Percentiles rank a stretch among this genome's conserved stretches.
phyloP scores from a whole-genome alignment of 2,797 vertebrate genomes.

The Notoglanidium macrostoma region DNA sequence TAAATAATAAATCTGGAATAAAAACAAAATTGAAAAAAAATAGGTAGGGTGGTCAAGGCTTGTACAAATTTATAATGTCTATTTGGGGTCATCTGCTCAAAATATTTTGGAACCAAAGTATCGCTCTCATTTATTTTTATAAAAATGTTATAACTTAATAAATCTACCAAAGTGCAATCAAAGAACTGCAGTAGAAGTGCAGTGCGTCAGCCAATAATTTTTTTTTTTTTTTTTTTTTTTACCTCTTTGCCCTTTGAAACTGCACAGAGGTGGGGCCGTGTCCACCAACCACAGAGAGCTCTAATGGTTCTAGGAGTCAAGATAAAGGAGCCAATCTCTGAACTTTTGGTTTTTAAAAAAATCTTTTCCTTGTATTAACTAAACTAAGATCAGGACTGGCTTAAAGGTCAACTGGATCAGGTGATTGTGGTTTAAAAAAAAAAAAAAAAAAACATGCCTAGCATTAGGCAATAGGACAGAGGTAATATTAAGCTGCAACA shows the following conservation, averaged over 20 bases:
- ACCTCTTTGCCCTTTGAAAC: not conserved
- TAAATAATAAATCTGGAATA: not conserved
- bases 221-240: not conserved
- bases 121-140: not conserved
- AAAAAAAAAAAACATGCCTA: not conserved
- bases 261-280: not conserved
- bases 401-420: not conserved
- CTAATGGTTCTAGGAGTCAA: not conserved
- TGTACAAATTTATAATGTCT: not conserved
- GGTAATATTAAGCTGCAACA: constrained; percentile 49
- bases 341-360: not conserved
- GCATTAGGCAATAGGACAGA: not conserved
- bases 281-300: constrained; percentile 18
- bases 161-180: not conserved
- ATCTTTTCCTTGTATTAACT: not conserved
- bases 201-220: not conserved
- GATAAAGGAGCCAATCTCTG: not conserved
- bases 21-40: not conserved
- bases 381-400: not conserved
- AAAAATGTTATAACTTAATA: not conserved
- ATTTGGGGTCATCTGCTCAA: not conserved
- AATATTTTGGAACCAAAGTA: not conserved
- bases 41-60: not conserved
- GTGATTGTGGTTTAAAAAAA: not conserved
- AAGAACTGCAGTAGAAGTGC: not conserved